These are phyloP conservation scores for Otolemur crassicaudatus DNA, from an alignment of 2,797 vertebrate species.

Conservation along the genomic window DNA sequence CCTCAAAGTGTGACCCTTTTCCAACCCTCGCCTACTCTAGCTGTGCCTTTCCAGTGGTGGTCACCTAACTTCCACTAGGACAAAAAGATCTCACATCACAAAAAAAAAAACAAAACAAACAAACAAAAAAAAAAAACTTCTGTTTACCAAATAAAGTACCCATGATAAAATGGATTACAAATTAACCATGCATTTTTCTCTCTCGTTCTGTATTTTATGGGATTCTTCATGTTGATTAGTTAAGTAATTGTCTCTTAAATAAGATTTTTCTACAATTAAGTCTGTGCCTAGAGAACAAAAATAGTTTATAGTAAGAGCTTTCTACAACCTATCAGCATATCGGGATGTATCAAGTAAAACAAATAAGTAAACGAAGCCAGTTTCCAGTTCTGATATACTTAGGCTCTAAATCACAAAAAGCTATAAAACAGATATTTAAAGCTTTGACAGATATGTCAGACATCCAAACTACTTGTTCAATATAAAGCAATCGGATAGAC, in stretches of 20 bases:
- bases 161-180: neutral
- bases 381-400: constrained; percentile 63
- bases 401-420: neutral
- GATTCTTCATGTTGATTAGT: neutral
- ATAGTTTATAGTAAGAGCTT: constrained; percentile 60
- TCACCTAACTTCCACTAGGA: neutral
- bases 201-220: constrained; percentile 9
- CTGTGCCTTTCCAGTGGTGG: neutral
- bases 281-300: constrained; percentile 61
- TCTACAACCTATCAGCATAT: neutral
- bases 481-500: neutral
- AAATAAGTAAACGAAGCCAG: neutral
- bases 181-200: constrained; percentile 3
- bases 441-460: neutral
- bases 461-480: neutral
- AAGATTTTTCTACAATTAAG: constrained; percentile 72
- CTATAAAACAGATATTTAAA: neutral
- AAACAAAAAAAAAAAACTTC: no score
- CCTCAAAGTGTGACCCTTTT: neutral
- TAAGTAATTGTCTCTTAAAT: constrained; percentile 64
- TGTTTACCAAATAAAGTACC: neutral
- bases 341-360: constrained; percentile 30
- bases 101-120: no score
- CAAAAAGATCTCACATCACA: neutral
- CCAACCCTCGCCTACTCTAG: neutral